Conservation (phyloP, 1,140 invertebrate genomes). For the Contarinia nasturtii region DNA sequence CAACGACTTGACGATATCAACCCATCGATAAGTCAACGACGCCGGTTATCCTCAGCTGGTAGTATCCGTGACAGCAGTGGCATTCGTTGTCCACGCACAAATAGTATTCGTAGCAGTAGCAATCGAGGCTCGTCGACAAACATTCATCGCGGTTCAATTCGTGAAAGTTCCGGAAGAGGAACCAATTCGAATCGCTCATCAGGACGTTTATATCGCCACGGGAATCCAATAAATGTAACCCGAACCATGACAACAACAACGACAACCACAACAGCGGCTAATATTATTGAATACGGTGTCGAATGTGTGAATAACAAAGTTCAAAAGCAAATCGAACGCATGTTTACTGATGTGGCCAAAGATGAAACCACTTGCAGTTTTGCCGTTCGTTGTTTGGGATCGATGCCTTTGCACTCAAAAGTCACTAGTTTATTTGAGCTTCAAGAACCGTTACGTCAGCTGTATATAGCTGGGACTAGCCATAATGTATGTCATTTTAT, state of each 20-base stretch:
- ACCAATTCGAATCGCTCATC: neutral
- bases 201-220: neutral
- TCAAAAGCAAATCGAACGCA: conserved; percentile 65
- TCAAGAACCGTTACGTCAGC: conserved; percentile 56
- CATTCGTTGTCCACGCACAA: too few species aligned
- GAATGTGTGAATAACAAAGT: conserved; percentile 45
- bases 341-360: conserved; percentile 63
- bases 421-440: conserved; percentile 65
- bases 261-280: neutral
- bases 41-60: too few species aligned
- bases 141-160: too few species aligned
- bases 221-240: too few species aligned
- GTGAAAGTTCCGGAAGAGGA: too few species aligned
- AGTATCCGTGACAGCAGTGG: too few species aligned
- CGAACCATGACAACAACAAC: neutral
- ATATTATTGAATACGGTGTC: conserved; percentile 14
- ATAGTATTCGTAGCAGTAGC: too few species aligned
- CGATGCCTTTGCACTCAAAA: conserved; percentile 51
- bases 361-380: conserved; percentile 36
- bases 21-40: neutral
- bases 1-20: conserved; percentile 16
- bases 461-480: conserved; percentile 37
- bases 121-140: neutral
- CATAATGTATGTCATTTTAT: conserved; percentile 11
- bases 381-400: conserved; percentile 65